Evolutionary conservation across 2,797 vertebrate species (phyloP).

Genomic region (Chlorospingus flavigularis): DNA sequence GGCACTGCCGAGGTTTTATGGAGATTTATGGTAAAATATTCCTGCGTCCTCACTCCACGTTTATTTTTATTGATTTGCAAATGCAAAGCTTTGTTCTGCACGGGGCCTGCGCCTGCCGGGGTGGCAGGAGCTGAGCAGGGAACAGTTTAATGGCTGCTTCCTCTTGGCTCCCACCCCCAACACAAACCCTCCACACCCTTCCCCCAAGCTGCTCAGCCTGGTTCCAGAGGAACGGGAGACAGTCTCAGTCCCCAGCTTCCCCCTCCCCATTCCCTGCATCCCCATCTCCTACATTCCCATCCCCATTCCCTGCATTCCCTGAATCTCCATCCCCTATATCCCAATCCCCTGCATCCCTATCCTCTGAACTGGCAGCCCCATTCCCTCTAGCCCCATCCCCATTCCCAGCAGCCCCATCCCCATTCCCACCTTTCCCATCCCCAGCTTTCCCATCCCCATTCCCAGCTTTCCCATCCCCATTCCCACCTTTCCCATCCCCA

Average conservation of each 20-base stretch:
- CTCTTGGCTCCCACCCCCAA: background rate
- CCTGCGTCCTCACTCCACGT: background rate
- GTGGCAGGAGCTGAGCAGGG: conserved; percentile 7
- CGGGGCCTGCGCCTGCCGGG: background rate
- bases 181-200: background rate
- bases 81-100: conserved; percentile 49
- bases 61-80: conserved; percentile 71
- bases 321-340: no score
- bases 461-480: no score
- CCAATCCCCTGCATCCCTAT: background rate
- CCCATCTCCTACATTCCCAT: background rate
- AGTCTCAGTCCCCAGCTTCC: background rate
- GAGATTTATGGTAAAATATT: conserved; percentile 71
- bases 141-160: conserved; percentile 3
- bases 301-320: background rate
- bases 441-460: no score
- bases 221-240: background rate
- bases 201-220: background rate
- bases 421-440: background rate
- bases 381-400: background rate
- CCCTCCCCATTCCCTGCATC: background rate
- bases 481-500: no score
- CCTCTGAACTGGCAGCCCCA: background rate
- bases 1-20: conserved; percentile 32
- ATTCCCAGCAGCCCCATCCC: background rate